Evolutionary conservation across 1,140 invertebrate genomes (phyloP).

Genomic region (Drosophila chauvacae): DNA sequence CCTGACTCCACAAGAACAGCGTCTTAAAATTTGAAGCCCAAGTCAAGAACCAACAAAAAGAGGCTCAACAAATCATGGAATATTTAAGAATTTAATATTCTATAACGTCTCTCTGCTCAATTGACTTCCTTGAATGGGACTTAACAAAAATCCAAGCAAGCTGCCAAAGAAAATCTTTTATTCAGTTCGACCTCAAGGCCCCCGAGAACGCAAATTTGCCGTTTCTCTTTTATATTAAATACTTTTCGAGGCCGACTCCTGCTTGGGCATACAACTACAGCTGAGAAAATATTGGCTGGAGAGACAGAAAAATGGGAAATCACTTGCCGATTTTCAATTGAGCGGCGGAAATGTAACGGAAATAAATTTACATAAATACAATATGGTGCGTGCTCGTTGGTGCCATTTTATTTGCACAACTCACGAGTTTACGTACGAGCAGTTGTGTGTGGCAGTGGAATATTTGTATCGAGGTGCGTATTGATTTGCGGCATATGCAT

Average conservation of each 20-base stretch:
- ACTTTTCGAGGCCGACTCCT: constrained; percentile 48
- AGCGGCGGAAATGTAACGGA: constrained; percentile 82
- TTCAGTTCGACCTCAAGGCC: constrained; percentile 45
- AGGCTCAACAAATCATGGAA: constrained; percentile 1
- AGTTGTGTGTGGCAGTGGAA: constrained; percentile 17
- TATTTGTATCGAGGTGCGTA: constrained; percentile 78
- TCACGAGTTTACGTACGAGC: constrained; percentile 19
- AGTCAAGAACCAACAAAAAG: constrained; percentile 1
- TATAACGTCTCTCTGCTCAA: constrained; percentile 12
- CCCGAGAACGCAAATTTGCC: constrained; percentile 60
- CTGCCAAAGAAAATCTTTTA: constrained; percentile 48
- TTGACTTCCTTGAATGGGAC: constrained; percentile 26
- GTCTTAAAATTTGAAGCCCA: background rate
- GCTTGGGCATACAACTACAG: constrained; percentile 25
- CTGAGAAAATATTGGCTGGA: constrained; percentile 50
- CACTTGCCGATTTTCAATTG: constrained; percentile 82
- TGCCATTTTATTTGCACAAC: constrained; percentile 80
- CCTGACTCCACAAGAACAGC: background rate
- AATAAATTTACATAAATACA: constrained; percentile 84
- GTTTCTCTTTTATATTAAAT: constrained; percentile 53
- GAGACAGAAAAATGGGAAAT: constrained; percentile 57
- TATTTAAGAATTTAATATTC: constrained; percentile 20
- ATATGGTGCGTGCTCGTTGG: constrained; percentile 81
- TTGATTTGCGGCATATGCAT: constrained; percentile 67
- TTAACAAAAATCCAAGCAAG: constrained; percentile 25